phyloP scores from a whole-genome alignment of 2,888 invertebrate genomes.

The Deroplatys truncata region DNA sequence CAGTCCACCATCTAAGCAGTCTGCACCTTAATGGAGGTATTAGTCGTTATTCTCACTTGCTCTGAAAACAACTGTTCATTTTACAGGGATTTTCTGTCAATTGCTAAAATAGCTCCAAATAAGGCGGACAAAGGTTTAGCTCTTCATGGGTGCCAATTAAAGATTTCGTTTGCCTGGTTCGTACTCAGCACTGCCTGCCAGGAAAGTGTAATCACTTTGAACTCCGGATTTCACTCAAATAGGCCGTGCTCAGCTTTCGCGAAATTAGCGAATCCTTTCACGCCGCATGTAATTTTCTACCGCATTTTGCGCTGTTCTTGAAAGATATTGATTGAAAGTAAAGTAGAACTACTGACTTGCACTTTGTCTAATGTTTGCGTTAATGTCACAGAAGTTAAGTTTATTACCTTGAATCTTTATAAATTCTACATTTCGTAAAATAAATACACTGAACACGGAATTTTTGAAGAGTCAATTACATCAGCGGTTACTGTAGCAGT shows the following conservation, averaged over 20 bases:
- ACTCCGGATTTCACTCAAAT: background rate
- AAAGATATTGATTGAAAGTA: no score
- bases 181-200: background rate
- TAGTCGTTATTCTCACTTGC: background rate
- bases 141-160: background rate
- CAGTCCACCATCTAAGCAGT: background rate
- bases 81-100: background rate
- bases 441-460: no score
- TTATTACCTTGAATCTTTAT: no score
- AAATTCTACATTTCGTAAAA: no score
- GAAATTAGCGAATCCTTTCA: background rate
- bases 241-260: background rate
- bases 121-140: background rate
- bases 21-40: background rate
- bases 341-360: no score
- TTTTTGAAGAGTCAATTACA: no score
- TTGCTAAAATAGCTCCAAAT: background rate
- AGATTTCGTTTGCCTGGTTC: background rate
- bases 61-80: background rate
- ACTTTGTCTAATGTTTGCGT: no score
- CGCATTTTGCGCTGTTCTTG: no score
- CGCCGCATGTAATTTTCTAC: no score
- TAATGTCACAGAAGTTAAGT: no score
- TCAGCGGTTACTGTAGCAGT: no score
- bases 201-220: background rate